Percentiles rank a stretch among this genome's conserved stretches.
These are phyloP conservation scores for Manis crassicaudata DNA, from an alignment of 2,797 vertebrate species.

Conservation along the genomic window DNA sequence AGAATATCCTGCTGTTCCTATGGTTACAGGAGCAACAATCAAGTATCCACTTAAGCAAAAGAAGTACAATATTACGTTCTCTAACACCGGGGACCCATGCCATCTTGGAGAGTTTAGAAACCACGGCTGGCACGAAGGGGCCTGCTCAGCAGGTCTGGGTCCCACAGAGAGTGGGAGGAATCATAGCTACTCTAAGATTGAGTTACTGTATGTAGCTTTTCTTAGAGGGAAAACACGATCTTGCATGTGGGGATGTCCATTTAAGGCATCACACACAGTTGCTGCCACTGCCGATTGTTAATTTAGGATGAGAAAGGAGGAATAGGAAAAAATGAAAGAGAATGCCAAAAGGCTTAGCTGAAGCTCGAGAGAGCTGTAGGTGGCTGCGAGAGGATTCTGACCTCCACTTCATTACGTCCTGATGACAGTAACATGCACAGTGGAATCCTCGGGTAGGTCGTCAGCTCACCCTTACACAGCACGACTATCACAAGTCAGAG, in stretches of 20 bases:
- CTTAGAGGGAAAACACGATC: conserved; percentile 71
- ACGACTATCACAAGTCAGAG: neutral
- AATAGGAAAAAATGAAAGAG: conserved; percentile 78
- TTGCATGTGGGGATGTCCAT: neutral
- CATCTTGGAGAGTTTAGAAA: neutral
- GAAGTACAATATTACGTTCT: conserved; percentile 10
- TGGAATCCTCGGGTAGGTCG: conserved; percentile 13
- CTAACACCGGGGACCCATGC: neutral
- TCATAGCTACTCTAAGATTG: conserved; percentile 6
- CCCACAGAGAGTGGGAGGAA: neutral
- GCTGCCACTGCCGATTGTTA: conserved; percentile 82
- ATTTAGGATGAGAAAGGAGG: conserved; percentile 80
- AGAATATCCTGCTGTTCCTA: neutral
- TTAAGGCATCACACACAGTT: conserved; percentile 58
- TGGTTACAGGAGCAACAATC: neutral
- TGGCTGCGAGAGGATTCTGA: conserved; percentile 68
- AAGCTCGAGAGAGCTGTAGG: conserved; percentile 67
- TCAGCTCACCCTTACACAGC: neutral
- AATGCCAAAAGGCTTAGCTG: conserved; percentile 67
- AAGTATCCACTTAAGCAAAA: conserved; percentile 50
- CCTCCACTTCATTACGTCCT: neutral
- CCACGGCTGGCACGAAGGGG: neutral
- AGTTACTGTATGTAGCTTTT: neutral
- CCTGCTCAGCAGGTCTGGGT: conserved; percentile 21
- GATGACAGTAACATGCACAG: conserved; percentile 9